Conservation (phyloP, 2,113 vertebrate genomes). For the Archocentrus centrarchus region DNA sequence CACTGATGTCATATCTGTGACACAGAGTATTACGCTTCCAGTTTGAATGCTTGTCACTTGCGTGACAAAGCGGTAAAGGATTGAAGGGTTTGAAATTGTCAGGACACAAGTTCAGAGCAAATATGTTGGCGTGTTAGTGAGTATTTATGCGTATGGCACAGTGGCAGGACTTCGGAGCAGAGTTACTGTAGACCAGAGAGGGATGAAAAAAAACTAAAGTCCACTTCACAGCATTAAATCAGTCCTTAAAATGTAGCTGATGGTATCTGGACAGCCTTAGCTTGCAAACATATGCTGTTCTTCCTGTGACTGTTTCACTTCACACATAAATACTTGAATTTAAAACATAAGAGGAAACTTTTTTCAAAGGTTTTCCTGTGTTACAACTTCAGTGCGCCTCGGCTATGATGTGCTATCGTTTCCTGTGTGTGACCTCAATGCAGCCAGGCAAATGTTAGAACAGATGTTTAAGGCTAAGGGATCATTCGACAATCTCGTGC, state of each 20-base stretch:
- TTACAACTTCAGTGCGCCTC: neutral
- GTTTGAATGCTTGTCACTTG: conserved; percentile 66
- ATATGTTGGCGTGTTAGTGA: conserved; percentile 29
- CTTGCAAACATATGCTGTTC: neutral
- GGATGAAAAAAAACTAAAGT: neutral
- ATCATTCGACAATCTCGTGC: conserved; percentile 1
- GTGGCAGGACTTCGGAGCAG: neutral
- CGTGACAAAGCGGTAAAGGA: conserved; percentile 57
- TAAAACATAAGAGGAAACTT: neutral
- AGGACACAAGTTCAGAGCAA: conserved; percentile 24
- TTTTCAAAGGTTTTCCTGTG: neutral
- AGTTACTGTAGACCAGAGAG: conserved; percentile 7
- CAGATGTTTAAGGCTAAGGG: neutral
- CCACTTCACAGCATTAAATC: neutral
- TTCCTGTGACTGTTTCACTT: neutral
- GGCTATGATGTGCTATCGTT: neutral
- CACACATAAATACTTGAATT: too few relatives aligned
- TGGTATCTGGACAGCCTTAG: neutral
- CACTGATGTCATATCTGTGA: conserved; percentile 63
- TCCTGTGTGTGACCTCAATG: neutral
- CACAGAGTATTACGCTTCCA: conserved; percentile 53
- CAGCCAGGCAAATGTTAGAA: neutral
- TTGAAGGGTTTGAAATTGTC: conserved; percentile 69
- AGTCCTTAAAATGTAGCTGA: neutral
- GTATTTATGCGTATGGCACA: conserved; percentile 37